Percentiles rank a stretch among this genome's conserved stretches.
Conservation (phyloP, 2,797 vertebrate genomes). For the Nothura maculosa region DNA sequence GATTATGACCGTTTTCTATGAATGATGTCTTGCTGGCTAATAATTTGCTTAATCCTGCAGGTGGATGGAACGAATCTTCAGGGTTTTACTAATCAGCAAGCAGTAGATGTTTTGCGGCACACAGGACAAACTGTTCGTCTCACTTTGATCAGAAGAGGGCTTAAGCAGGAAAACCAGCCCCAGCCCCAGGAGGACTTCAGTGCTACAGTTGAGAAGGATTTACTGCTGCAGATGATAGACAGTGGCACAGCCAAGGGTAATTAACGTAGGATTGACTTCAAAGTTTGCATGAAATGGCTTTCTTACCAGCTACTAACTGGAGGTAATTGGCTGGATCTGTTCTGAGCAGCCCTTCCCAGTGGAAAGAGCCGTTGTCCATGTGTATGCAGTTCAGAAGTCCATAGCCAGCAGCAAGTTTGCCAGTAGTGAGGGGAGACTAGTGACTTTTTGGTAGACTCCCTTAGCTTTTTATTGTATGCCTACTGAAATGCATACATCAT, state of each 20-base stretch:
- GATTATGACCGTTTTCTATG: no score
- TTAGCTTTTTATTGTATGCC: not conserved
- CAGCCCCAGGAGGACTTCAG: slow-evolving; percentile 67
- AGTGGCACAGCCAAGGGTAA: slow-evolving; percentile 74
- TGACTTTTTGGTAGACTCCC: not conserved
- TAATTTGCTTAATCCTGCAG: slow-evolving; percentile 79
- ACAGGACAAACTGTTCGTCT: slow-evolving; percentile 93
- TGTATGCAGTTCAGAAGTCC: not conserved
- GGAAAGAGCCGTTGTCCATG: not conserved
- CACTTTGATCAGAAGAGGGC: slow-evolving; percentile 88
- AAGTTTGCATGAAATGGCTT: slow-evolving; percentile 7
- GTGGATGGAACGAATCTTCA: slow-evolving; percentile 96
- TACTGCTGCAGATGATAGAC: slow-evolving; percentile 58
- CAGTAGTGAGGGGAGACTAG: not conserved
- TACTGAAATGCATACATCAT: not conserved
- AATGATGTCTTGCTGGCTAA: not conserved
- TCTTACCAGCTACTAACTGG: not conserved
- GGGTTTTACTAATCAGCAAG: slow-evolving; percentile 97
- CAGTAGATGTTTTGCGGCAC: slow-evolving; percentile 93
- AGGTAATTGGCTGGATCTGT: not conserved
- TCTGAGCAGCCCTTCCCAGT: not conserved
- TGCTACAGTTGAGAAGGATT: slow-evolving; percentile 70
- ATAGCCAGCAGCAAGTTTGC: not conserved
- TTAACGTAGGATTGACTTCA: not conserved
- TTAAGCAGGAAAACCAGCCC: slow-evolving; percentile 84